phyloP scores from a whole-genome alignment of 2,113 vertebrate genomes.

The Monarcha castaneiventris region DNA sequence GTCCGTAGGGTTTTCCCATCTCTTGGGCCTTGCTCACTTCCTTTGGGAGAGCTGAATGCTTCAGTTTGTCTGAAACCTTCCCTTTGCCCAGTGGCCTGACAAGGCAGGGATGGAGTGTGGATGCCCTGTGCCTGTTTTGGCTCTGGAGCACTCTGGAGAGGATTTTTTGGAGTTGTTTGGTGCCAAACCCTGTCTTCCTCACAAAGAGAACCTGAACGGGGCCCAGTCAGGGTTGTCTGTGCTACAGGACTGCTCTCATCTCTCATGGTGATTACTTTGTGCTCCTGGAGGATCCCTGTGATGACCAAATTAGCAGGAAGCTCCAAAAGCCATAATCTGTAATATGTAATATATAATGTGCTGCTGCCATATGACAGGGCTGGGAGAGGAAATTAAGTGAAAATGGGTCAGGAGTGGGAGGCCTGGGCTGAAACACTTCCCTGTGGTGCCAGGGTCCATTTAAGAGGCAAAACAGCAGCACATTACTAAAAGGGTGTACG shows the following conservation, averaged over 20 bases:
- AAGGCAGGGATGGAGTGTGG: not conserved
- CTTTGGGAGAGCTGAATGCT: not conserved
- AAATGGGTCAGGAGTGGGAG: slow-evolving; percentile 57
- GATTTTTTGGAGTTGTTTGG: not conserved
- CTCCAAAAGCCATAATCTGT: not conserved
- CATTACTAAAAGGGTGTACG: slow-evolving; percentile 10
- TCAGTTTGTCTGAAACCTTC: not conserved
- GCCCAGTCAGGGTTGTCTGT: not conserved
- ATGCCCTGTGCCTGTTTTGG: not conserved
- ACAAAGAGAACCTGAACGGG: not conserved
- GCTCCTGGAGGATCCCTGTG: not conserved
- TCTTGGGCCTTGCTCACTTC: not conserved
- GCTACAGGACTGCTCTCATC: not conserved
- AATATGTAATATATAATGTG: not conserved
- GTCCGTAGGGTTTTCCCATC: not conserved
- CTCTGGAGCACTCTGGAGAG: not conserved
- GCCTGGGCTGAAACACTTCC: not conserved
- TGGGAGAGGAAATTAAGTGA: slow-evolving; percentile 38
- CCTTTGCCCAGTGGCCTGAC: no score
- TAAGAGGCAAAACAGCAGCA: slow-evolving; percentile 50
- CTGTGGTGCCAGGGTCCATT: slow-evolving; percentile 49
- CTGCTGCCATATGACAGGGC: not conserved
- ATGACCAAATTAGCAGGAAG: slow-evolving; percentile 40
- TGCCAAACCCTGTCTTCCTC: not conserved
- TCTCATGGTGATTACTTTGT: not conserved